Conservation (phyloP, 1,140 invertebrate species). For the Drosophila busckii region DNA sequence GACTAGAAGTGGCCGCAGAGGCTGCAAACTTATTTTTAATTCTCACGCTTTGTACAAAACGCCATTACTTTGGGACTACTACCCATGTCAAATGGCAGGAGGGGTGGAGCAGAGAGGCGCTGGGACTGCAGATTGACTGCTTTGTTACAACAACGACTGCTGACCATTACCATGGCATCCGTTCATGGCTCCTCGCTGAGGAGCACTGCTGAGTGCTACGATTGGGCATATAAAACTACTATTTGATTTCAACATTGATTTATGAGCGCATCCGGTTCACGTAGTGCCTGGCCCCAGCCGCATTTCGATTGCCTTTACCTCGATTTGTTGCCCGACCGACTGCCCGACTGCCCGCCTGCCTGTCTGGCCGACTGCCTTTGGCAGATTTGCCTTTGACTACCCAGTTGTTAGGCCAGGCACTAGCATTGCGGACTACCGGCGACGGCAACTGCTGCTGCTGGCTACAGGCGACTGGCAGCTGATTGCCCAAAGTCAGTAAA, state of each 20-base stretch:
- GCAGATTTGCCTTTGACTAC: slow-evolving; percentile 53
- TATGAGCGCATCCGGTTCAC: slow-evolving; percentile 73
- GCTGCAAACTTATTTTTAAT: slow-evolving; percentile 67
- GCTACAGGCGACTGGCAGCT: slow-evolving; percentile 59
- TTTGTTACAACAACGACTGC: too few relatives aligned
- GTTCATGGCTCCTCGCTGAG: slow-evolving; percentile 28
- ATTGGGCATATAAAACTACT: slow-evolving; percentile 54
- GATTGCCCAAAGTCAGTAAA: slow-evolving; percentile 76
- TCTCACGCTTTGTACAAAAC: slow-evolving; percentile 56
- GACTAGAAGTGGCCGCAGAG: background rate
- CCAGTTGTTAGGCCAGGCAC: slow-evolving; percentile 3
- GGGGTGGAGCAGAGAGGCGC: background rate
- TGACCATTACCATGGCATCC: slow-evolving; percentile 68
- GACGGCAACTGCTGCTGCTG: slow-evolving; percentile 7
- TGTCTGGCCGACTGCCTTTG: slow-evolving; percentile 46
- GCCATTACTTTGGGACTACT: slow-evolving; percentile 45
- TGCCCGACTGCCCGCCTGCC: slow-evolving; percentile 8
- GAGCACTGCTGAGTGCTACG: background rate
- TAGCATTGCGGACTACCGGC: background rate
- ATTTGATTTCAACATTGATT: slow-evolving; percentile 77
- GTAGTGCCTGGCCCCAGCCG: slow-evolving; percentile 38
- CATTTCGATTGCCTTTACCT: slow-evolving; percentile 25
- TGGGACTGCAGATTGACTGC: slow-evolving; percentile 1
- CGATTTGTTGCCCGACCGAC: slow-evolving; percentile 11
- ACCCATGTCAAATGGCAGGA: slow-evolving; percentile 52